Evolutionary conservation across 2,888 invertebrate species (phyloP), one percentile per base, ranked within the genome.

Genomic region (Megastigmus dorsalis): DNA sequence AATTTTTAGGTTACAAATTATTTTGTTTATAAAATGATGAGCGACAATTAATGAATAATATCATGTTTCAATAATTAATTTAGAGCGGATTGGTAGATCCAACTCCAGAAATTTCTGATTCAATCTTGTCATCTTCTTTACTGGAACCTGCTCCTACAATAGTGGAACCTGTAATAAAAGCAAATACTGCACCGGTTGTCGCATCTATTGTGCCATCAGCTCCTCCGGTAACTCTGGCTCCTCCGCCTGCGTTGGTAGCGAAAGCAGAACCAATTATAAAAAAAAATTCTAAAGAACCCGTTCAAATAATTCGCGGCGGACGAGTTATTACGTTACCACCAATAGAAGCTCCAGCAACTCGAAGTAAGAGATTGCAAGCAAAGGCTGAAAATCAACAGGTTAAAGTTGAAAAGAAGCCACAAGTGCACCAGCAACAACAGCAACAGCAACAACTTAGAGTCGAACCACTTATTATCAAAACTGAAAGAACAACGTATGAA

Each of bases 291-390:
- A 92, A 91, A 80, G 91, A 93, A 79, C 92, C 92, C 0, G 93
- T 93, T 73, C 94, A 95, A 88, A 93, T 95, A 77, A 90, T 95
- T 9, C 89, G 94, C 20, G 94, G 94, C 84, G 95, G 95, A 0
- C 90, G 94, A 36, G 91, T 95, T 43, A 93, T 95, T 63, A 93
- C 93, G 0, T 88, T 95, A 76, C 95, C 95, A 13, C 95, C 95
- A 0, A 94, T 95, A 67, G 95, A 95, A 87, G 93, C 95, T 23
- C 95, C 95, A 7, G 93, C 95, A 1, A 95, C 95, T 0, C 90
- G 95, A 48, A 92, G 93, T 74, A 93, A 95, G 20, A 93, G 94
- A 83, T 82, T 87, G 4, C 88, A 87, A 74, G 80, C 80, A 0
- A 85, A 84, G 76, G 70, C 75, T 13, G 84, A 67, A 43, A 74